Base-by-base conservation (phyloP, 2,113 vertebrate genomes). In the Tachycineta bicolor region DNA sequence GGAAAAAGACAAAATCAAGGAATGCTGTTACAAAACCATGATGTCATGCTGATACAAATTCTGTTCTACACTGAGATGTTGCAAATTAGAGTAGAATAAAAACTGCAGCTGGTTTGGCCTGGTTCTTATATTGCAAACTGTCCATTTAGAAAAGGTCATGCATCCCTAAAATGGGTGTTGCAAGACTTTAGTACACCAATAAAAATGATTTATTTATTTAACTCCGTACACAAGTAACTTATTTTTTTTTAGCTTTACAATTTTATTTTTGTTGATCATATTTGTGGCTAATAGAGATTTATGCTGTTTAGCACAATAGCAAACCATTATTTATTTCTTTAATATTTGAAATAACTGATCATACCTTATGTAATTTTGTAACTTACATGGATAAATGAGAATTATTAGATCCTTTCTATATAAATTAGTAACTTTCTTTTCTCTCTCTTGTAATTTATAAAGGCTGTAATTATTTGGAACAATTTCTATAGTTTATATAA, bases 111-210 rank as follows among this genome's bases (percentile, higher is more conserved):
- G 90, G 8, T 93, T 96, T 85, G n/a, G 82, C n/a, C 90, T 90
- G 28, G 21, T 93, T 85, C 81, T 96, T 97, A 89, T 44, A 88
- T 83, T 89, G 23, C 73, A 96, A 96, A 64, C 75, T 97, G 82
- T 93, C 96, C 81, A 82, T 97, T 98, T 97, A 96, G 75, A 94
- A 88, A 94, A 97, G 80, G 90, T 97, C 93, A 90, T 39, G 92
- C 94, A 93, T 94, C 95, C 91, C 94, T 97, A 98, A 97, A 98
- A 98, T 94, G 97, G 88, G 98, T 89, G 95, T 93, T 97, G 89
- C 83, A 97, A 97, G 87, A 95, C 95, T 98, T 67, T 96, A 97
- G 95, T 87, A 95, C 53, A 91, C 10, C 89, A 96, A 95, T 86
- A 94, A 87, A 91, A 92, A n/a, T 60, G 44, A 81, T 78, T 44